These are phyloP conservation scores for Thunnus maccoyii DNA, from an alignment of 2,113 vertebrate species.

Conservation along the genomic window DNA sequence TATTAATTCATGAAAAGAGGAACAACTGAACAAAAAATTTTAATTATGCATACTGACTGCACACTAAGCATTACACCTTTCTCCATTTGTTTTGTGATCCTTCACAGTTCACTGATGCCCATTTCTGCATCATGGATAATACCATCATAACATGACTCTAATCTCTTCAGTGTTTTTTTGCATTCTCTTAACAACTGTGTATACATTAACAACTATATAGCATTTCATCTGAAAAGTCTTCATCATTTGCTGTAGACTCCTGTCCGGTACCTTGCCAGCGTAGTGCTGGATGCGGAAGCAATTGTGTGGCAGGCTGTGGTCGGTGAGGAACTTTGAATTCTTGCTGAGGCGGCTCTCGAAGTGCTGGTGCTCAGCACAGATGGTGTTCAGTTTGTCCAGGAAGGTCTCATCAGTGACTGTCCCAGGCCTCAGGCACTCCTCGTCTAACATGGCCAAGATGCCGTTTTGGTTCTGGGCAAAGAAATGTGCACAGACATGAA, in stretches of 20 bases:
- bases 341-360: slow-evolving; percentile 98
- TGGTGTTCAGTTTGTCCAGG: slow-evolving; percentile 95
- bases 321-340: slow-evolving; percentile 94
- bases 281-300: slow-evolving; percentile 99
- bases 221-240: too few relatives aligned
- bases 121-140: too few relatives aligned
- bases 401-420: slow-evolving; percentile 97
- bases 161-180: too few relatives aligned
- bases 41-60: too few relatives aligned
- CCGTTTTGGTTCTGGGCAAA: slow-evolving; percentile 88
- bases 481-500: neutral
- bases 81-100: too few relatives aligned
- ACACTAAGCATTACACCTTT: too few relatives aligned
- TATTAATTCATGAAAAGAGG: neutral
- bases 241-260: neutral
- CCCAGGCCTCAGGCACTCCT: slow-evolving; percentile 96
- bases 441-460: slow-evolving; percentile 98
- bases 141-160: too few relatives aligned
- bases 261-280: slow-evolving; percentile 91
- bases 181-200: too few relatives aligned
- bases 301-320: slow-evolving; percentile 95
- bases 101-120: too few relatives aligned
- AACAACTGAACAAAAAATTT: neutral
- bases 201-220: too few relatives aligned
- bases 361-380: slow-evolving; percentile 96